Percentiles rank a stretch among this genome's conserved stretches.
Conservation (phyloP, 2,797 vertebrate species). For the Petrocephalus sullivani region DNA sequence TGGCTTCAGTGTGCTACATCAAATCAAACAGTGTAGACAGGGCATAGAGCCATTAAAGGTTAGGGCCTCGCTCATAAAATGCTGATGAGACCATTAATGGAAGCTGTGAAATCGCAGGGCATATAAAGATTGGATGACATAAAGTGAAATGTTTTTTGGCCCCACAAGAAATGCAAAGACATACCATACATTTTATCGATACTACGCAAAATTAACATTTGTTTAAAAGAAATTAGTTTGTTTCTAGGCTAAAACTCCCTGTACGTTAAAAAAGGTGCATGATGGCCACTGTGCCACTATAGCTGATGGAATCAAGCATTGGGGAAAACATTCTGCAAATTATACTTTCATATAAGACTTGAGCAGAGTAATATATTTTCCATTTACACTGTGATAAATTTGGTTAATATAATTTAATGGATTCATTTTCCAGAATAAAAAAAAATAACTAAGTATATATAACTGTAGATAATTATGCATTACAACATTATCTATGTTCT, state of each 20-base stretch:
- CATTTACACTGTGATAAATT: not conserved
- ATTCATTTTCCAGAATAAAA: not conserved
- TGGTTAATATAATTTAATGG: not conserved
- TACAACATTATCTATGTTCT: not conserved
- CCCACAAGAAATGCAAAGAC: slow-evolving; percentile 44
- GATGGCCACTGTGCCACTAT: not conserved
- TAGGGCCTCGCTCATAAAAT: slow-evolving; percentile 52
- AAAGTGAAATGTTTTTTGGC: slow-evolving; percentile 79
- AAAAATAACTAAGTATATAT: not conserved
- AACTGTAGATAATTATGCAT: not conserved
- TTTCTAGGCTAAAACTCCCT: not conserved
- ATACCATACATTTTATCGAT: not conserved
- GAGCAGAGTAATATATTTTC: not conserved
- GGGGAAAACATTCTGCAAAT: not conserved
- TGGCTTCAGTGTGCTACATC: slow-evolving; percentile 17
- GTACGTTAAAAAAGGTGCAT: not conserved
- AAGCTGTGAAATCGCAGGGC: slow-evolving; percentile 62
- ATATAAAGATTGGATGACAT: slow-evolving; percentile 70
- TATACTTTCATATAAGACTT: not conserved
- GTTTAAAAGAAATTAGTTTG: not conserved
- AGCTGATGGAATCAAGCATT: not conserved
- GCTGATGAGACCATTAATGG: slow-evolving; percentile 63
- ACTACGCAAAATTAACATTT: not conserved
- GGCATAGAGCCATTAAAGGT: slow-evolving; percentile 54
- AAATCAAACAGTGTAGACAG: not conserved